Conservation (phyloP, 2,888 invertebrate species). For the Eupithecia vulgata region DNA sequence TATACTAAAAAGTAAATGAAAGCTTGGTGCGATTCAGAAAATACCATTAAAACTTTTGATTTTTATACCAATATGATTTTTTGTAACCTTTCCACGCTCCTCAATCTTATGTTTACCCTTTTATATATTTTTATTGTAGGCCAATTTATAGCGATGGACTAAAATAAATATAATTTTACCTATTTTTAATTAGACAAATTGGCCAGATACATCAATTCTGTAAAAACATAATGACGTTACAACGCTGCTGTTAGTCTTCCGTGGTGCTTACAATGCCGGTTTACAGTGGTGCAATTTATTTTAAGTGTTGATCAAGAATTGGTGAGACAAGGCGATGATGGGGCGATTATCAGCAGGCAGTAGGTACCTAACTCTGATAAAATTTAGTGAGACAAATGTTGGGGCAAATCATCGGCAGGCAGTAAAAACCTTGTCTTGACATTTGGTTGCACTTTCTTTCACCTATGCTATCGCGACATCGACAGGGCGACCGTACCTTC, state of each 20-base stretch:
- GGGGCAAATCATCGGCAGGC: no score
- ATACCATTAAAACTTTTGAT: slow-evolving; percentile 85
- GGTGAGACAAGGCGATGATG: no score
- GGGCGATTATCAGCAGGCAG: no score
- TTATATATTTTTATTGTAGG: slow-evolving; percentile 10
- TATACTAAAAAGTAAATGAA: slow-evolving; percentile 84
- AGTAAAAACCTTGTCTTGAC: no score
- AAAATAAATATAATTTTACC: background rate
- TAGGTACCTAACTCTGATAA: no score
- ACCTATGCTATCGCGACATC: no score
- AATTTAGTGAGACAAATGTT: no score
- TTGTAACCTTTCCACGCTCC: slow-evolving; percentile 54
- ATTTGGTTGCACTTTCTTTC: no score
- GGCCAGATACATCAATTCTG: background rate
- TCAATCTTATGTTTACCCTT: slow-evolving; percentile 34
- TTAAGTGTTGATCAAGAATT: no score
- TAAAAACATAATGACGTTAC: background rate
- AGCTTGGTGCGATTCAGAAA: slow-evolving; percentile 85
- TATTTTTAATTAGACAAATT: background rate
- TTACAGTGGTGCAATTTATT: no score
- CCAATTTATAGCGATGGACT: background rate
- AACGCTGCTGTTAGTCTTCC: background rate
- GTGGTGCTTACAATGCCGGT: no score
- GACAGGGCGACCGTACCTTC: no score
- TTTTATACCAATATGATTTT: slow-evolving; percentile 82